phyloP scores from a whole-genome alignment of 1,140 invertebrate genomes.

The Phymorhynchus buccinoides region DNA sequence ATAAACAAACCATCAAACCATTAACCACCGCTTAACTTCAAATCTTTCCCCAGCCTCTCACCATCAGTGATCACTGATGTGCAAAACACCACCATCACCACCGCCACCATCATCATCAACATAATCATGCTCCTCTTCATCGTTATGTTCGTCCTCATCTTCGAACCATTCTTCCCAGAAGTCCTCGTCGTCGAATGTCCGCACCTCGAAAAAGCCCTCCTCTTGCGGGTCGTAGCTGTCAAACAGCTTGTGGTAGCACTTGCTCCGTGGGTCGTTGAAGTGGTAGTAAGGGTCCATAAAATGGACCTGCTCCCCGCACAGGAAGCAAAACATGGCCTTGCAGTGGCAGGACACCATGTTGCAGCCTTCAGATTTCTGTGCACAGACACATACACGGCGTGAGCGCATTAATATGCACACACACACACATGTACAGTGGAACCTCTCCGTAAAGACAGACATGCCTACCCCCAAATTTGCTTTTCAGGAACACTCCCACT shows the following conservation, averaged over 20 bases:
- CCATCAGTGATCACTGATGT: too few relatives aligned
- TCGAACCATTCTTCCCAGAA: not conserved
- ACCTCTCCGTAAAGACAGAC: too few relatives aligned
- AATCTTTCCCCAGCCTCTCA: too few relatives aligned
- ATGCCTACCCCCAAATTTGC: too few relatives aligned
- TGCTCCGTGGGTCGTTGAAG: conserved; percentile 74
- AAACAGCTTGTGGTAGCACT: conserved; percentile 75
- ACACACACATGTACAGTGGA: too few relatives aligned
- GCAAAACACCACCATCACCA: too few relatives aligned
- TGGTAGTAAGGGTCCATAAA: conserved; percentile 77
- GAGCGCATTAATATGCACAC: not conserved
- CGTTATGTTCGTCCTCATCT: too few relatives aligned
- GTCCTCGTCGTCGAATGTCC: not conserved
- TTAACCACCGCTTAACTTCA: too few relatives aligned
- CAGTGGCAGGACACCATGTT: conserved; percentile 84
- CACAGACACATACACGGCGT: conserved; percentile 47
- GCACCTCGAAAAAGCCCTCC: not conserved
- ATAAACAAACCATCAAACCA: too few relatives aligned
- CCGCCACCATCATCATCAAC: too few relatives aligned
- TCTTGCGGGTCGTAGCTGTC: conserved; percentile 74
- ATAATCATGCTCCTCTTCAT: too few relatives aligned
- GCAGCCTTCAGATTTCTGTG: conserved; percentile 81
- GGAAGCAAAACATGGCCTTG: conserved; percentile 80
- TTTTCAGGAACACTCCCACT: too few relatives aligned
- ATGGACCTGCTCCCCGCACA: conserved; percentile 76